phyloP scores from a whole-genome alignment of 2,113 vertebrate species.

The Sturnira hondurensis region DNA sequence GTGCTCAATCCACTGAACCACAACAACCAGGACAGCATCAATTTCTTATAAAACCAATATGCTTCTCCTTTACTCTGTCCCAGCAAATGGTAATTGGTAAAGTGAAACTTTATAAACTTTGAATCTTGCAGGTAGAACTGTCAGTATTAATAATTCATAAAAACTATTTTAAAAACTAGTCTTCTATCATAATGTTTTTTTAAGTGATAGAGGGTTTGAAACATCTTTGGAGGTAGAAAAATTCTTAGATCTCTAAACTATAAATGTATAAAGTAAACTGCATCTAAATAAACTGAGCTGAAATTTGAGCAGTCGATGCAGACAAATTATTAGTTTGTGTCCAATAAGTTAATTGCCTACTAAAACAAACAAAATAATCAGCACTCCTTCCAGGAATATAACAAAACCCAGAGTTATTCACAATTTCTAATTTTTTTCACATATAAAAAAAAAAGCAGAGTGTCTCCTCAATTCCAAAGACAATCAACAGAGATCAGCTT shows the following conservation, averaged over 20 bases:
- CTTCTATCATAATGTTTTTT: neutral
- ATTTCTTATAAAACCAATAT: neutral
- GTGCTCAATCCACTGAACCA: too few relatives aligned
- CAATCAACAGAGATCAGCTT: neutral
- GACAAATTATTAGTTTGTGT: neutral
- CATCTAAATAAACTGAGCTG: neutral
- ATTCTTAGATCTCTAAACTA: neutral
- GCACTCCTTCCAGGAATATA: neutral
- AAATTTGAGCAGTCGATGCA: neutral
- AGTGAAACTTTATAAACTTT: neutral
- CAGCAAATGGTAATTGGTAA: neutral
- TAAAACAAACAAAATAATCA: constrained; percentile 25
- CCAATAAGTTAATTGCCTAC: neutral
- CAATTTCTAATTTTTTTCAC: neutral
- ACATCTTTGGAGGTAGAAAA: neutral
- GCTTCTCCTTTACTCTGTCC: neutral
- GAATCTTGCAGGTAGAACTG: neutral
- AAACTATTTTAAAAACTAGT: neutral
- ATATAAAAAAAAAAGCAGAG: neutral
- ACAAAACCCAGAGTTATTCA: neutral
- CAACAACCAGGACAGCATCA: neutral
- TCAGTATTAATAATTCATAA: neutral
- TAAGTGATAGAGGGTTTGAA: neutral
- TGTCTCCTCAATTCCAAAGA: neutral
- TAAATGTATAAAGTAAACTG: neutral